Conservation (phyloP, 2,797 vertebrate genomes). For the Caiman crocodilus region DNA sequence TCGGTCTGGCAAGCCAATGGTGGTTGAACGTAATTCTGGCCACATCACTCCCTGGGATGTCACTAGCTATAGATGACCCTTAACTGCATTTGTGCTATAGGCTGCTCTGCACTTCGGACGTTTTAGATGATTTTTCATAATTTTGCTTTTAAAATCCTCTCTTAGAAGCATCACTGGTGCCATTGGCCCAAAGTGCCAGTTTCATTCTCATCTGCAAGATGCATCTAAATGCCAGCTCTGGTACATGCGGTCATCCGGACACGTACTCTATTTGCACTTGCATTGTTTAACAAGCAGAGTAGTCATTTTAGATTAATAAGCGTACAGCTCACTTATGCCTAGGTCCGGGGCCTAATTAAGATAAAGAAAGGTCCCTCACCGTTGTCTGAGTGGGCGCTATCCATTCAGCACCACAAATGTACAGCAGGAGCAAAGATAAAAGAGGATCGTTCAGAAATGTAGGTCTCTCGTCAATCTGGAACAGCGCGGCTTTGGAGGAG, state of each 20-base stretch:
- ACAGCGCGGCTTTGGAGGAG: too few relatives aligned
- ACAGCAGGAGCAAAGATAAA: neutral
- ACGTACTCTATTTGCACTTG: neutral
- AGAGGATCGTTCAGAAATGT: neutral
- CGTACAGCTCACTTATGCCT: neutral
- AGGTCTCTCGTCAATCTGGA: neutral
- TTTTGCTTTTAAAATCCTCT: fast-evolving
- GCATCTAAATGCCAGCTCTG: fast-evolving
- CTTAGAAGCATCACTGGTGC: neutral
- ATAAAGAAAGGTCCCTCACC: neutral
- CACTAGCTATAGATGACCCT: too few relatives aligned
- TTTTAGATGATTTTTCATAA: neutral
- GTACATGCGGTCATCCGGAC: neutral
- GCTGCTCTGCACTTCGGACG: too few relatives aligned
- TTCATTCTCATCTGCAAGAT: fast-evolving
- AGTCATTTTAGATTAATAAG: neutral
- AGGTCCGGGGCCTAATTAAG: neutral
- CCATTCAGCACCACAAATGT: slow-evolving; percentile 72
- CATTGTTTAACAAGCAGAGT: neutral
- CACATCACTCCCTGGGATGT: too few relatives aligned
- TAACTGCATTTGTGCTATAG: too few relatives aligned
- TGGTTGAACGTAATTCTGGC: too few relatives aligned
- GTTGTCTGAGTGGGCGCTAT: slow-evolving; percentile 49
- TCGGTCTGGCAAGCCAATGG: too few relatives aligned
- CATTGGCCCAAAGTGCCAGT: fast-evolving